Conservation (phyloP, 2,888 invertebrate species). For the Blera fallax region DNA sequence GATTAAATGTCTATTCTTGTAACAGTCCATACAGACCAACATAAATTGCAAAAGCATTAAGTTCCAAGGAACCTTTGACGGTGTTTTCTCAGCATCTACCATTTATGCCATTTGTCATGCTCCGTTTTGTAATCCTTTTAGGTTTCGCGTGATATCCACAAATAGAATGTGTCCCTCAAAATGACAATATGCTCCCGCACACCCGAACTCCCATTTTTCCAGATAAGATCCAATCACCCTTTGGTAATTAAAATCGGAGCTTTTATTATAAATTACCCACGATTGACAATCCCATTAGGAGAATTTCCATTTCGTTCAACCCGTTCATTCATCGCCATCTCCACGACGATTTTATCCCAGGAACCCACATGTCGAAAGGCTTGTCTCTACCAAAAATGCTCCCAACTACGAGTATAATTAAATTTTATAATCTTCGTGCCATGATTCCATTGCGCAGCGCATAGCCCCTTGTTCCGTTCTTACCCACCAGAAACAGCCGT, state of each 20-base stretch:
- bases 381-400: constrained; percentile 22
- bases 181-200: background rate
- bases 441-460: constrained; percentile 39
- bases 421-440: constrained; percentile 72
- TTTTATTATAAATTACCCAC: constrained; percentile 4
- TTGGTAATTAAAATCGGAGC: constrained; percentile 40
- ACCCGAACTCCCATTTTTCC: background rate
- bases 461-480: constrained; percentile 26
- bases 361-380: constrained; percentile 40
- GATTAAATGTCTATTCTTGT: no score
- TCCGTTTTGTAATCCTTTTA: background rate
- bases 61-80: no score
- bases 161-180: background rate
- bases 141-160: background rate
- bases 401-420: constrained; percentile 64
- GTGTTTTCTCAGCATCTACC: no score
- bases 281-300: constrained; percentile 39
- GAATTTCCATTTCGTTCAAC: constrained; percentile 3
- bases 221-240: constrained; percentile 3
- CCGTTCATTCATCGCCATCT: constrained; percentile 28
- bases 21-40: no score
- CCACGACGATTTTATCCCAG: constrained; percentile 13
- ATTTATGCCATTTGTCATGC: constrained; percentile 18
- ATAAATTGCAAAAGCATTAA: no score
- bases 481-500: constrained; percentile 35